Base-by-base conservation (phyloP, 2,113 vertebrate genomes). In the Istiophorus platypterus region DNA sequence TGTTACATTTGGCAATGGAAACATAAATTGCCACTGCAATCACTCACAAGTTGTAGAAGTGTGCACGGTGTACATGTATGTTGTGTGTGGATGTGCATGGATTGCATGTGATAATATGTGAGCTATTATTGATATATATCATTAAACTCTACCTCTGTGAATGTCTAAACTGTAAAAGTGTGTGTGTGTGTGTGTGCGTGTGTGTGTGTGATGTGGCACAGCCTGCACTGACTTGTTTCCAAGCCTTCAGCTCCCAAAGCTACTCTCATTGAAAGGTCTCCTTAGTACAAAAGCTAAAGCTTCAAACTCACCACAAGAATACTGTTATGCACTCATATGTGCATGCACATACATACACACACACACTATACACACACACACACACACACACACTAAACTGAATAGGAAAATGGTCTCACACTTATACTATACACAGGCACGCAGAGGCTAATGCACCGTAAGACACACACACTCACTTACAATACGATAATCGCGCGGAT, bases 151-250 rank as follows among this genome's bases (percentile, higher is more conserved):
- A 31, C 27, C 47, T 84, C 3, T 56, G n/a, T 66, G 74, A 10
- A 49, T 67, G 73, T 71, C 67, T 68, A 39, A 52, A 59, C 18
- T 70, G 77, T 61, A 37, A 4, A 37, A 37, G 34, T 26, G 67
- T 74, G 42, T 66, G 52, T 45, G 51, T 49, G 76, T 52, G 22
- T 61, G 78, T 72, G 71, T 68, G 63, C 58, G 34, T 64, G 63
- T 45, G 20, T 49, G 59, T 72, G 75, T 41, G 70, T 65, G 63
- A 85, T 88, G 81, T 90, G 86, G 85, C 71, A 27, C 26, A 62
- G 79, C 93, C 73, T 94, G 94, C 89, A 49, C 90, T 72, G 86
- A 92, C 94, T 93, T 93, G 93, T 91, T 88, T 76, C 85, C 22
- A 61, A 78, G 84, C 87, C 82, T 90, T 75, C 77, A 88, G 81